phyloP scores from a whole-genome alignment of 2,888 invertebrate genomes.

The Ptychoptera albimana region DNA sequence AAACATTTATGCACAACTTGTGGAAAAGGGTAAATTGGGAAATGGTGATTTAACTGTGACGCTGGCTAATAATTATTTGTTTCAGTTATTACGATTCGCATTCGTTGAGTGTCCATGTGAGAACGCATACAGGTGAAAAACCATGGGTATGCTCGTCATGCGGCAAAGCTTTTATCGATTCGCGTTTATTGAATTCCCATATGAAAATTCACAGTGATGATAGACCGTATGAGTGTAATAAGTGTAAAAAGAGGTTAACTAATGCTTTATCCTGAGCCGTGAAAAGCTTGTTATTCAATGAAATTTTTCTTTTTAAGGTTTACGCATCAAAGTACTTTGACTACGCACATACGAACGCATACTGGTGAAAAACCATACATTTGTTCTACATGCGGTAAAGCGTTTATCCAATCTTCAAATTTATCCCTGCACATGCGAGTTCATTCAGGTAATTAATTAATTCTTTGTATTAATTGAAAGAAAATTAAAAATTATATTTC shows the following conservation, averaged over 20 bases:
- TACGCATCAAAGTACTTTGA: slow-evolving; percentile 41
- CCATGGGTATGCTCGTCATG: slow-evolving; percentile 30
- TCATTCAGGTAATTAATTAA: slow-evolving; percentile 29
- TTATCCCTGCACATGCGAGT: slow-evolving; percentile 27
- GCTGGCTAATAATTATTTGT: no score
- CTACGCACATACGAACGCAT: slow-evolving; percentile 42
- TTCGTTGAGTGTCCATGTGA: slow-evolving; percentile 26
- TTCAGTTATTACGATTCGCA: slow-evolving; percentile 22
- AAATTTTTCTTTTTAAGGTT: slow-evolving; percentile 26
- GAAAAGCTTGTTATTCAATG: not conserved
- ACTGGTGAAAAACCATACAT: slow-evolving; percentile 44
- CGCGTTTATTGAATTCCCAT: slow-evolving; percentile 35
- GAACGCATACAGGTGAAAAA: slow-evolving; percentile 28
- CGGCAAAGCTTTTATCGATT: slow-evolving; percentile 30
- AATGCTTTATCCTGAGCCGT: not conserved
- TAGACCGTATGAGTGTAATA: slow-evolving; percentile 37
- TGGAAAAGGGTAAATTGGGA: slow-evolving; percentile 27
- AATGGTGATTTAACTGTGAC: no score
- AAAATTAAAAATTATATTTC: not conserved
- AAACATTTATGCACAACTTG: slow-evolving; percentile 34
- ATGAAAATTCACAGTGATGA: slow-evolving; percentile 35
- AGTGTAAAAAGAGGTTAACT: slow-evolving; percentile 37
- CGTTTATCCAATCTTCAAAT: slow-evolving; percentile 44
- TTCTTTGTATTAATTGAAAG: not conserved
- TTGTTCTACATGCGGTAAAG: slow-evolving; percentile 39